These are phyloP conservation scores for Cossypha niveicapilla DNA, from an alignment of 2,797 vertebrate genomes.

Conservation along the genomic window DNA sequence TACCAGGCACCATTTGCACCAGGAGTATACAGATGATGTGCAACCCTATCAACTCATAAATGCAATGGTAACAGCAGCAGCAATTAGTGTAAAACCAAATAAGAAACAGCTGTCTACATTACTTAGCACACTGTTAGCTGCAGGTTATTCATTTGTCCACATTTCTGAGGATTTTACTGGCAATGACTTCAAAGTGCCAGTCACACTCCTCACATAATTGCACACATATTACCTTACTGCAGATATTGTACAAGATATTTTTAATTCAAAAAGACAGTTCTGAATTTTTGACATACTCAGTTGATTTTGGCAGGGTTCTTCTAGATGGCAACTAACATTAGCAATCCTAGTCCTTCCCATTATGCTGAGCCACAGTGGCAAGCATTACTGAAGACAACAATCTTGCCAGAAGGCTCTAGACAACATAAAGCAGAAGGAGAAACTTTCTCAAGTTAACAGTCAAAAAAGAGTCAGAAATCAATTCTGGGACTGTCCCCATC, in stretches of 20 bases:
- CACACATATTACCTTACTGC: not conserved
- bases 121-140: not conserved
- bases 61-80: not conserved
- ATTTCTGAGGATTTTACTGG: not conserved
- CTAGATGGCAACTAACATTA: not conserved
- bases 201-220: not conserved
- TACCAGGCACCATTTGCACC: not conserved
- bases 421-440: not conserved
- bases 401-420: not conserved
- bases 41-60: not conserved
- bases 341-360: not conserved
- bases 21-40: not conserved
- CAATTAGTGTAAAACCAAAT: conserved; percentile 3
- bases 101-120: not conserved
- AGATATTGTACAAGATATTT: not conserved
- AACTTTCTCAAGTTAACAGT: not conserved
- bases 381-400: not conserved
- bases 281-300: not conserved
- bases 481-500: not conserved
- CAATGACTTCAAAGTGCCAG: not conserved
- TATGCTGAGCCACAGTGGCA: not conserved
- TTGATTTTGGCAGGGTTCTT: not conserved
- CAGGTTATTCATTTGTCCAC: not conserved
- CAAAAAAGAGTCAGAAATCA: not conserved
- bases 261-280: not conserved